Base-by-base conservation (phyloP, 2,797 vertebrate genomes). In the Benthosema pterotum region DNA sequence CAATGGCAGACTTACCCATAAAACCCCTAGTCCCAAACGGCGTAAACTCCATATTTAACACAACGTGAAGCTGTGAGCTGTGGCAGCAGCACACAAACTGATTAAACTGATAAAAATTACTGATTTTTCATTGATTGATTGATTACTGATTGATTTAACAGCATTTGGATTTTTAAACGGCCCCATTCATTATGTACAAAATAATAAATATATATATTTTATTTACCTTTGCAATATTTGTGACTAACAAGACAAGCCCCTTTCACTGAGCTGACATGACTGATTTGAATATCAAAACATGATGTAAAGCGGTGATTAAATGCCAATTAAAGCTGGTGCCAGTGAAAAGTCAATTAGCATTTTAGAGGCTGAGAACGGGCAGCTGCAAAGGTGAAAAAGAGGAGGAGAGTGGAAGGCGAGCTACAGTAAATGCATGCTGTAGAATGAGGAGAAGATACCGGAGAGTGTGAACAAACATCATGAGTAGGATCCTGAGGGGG, bases 211-310 rank as follows among this genome's bases (percentile, higher is more conserved):
- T 57, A 22, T 56, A 52, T 52, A 74, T 54, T 38, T 56, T 46
- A 52, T 43, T 58, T 18, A 48, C 60, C 64, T 15, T 69, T 38
- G 32, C 65, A 52, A 56, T 57, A 17, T 13, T 18, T 2, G 48
- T 53, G 61, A 89, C 72, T 71, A 78, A 79, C 82, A 78, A 47
- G 43, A 65, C 61, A 1, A 74, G 25, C 52, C 52, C 52, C 74
- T 62, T 75, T 83, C 78, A 78, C 67, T 32, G 71, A 66, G 78
- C 77, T 75, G 87, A 86, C 86, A 69, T 67, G 47, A 47, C 82
- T 72, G 71, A 90, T 93, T 89, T 90, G 74, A 91, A 92, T 91
- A 92, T 92, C 84, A 92, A 91, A 92, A 93, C 88, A 85, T 56
- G 82, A 88, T 83, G 84, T 78, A 88, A 92, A 91, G 86, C 70